phyloP scores from a whole-genome alignment of 2,888 invertebrate genomes.

The Plusia festucae region DNA sequence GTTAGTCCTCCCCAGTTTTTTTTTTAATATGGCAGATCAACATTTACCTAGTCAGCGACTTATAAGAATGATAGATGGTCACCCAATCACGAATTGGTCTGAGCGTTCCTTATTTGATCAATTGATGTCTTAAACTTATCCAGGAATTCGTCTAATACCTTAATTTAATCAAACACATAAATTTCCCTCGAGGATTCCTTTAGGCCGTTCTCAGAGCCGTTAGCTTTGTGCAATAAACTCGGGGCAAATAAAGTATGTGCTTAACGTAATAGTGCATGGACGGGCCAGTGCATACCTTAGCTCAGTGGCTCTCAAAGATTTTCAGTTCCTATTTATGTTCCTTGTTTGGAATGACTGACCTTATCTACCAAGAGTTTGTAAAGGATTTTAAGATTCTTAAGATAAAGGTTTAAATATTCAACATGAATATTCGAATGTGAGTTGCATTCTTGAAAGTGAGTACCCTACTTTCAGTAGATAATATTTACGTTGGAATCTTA shows the following conservation, averaged over 20 bases:
- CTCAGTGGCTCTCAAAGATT: conserved; percentile 22
- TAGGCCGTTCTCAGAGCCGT: conserved; percentile 15
- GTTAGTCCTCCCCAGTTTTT: no score
- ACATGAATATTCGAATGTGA: no score
- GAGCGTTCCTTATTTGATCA: neutral
- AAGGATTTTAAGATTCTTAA: no score
- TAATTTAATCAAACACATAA: conserved; percentile 29
- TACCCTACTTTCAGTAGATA: no score
- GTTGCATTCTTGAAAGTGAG: no score
- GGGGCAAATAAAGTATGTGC: conserved; percentile 45
- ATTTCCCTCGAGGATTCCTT: conserved; percentile 27
- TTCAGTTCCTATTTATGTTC: neutral
- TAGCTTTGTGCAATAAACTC: conserved; percentile 43
- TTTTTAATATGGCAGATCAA: no score
- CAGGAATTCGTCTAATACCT: neutral
- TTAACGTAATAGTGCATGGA: conserved; percentile 41
- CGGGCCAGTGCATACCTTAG: conserved; percentile 26
- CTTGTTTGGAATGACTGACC: neutral
- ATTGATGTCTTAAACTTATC: neutral
- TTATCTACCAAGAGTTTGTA: no score
- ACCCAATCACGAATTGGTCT: neutral
- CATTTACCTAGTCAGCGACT: neutral
- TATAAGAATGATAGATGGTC: neutral
- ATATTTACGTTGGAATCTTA: no score
- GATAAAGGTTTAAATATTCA: no score